Evolutionary conservation across 2,113 vertebrate genomes (phyloP), one percentile per base, ranked within the genome.

Genomic region (Eublepharis macularius): DNA sequence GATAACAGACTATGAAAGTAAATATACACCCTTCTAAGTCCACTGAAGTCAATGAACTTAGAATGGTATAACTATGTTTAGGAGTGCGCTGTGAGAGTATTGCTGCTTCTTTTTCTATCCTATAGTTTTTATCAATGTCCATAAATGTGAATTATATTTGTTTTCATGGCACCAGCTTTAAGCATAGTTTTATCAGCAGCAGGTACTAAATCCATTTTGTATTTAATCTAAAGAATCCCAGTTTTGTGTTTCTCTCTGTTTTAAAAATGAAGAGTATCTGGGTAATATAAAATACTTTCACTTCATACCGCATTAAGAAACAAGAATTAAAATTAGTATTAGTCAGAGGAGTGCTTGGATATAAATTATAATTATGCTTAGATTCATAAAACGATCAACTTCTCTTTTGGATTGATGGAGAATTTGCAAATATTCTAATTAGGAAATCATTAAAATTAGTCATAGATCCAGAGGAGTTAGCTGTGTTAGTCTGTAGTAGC

Each of bases 331-430:
- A 88, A 92, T 87, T 81, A 90, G 92, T 87, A 86, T 88, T 75
- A 85, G 41, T 80, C 82, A 69, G 7, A 4, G 1, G 0, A 80
- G 17, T 75, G 26, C 12, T 91, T 86, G 73, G 86, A 66, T 85
- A 90, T 87, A 76, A 24, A 51, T 85, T 85, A 90, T 85, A 77
- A 16, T 51, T 83, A 63, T 80, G 32, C 6, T 77, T 80, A 87
- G 85, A 81, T 43, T 83, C 49, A 86, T 91, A 90, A 93, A 94
- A 82, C 0, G 21, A 82, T 70, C 80, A 29, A 57, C 94, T 94
- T 92, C 75, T 91, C 82, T 89, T 63, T 41, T 76, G 88, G 88
- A 92, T 89, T 90, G 76, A 90, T 90, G 86, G 94, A 34, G n/a
- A 84, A 81, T 51, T 68, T 93, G 41, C 83, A 87, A 91, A 82